Percentiles rank a stretch among this genome's conserved stretches.
These are phyloP conservation scores for Chiridota heheva DNA, from an alignment of 35 echinoderm and acorn worm genomes.

Conservation along the genomic window DNA sequence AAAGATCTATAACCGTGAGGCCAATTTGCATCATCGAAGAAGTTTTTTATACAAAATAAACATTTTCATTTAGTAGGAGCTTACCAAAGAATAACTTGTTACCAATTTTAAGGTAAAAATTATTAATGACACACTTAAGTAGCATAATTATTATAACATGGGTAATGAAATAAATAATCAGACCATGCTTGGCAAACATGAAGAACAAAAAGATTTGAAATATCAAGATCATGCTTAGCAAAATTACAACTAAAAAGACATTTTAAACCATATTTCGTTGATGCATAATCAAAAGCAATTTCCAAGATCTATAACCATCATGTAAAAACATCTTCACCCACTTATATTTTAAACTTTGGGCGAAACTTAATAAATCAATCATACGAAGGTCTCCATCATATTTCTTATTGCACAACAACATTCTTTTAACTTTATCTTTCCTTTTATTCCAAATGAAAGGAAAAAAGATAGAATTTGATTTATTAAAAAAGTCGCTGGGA, in stretches of 20 bases:
- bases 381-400: neutral
- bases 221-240: neutral
- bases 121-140: no score
- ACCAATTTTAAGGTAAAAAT: no score
- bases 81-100: no score
- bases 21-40: no score
- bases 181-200: neutral
- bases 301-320: constrained; percentile 16
- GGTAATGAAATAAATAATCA: no score
- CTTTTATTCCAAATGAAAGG: neutral
- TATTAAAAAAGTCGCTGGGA: neutral
- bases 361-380: neutral
- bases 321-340: neutral
- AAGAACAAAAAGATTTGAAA: neutral
- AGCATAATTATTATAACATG: no score
- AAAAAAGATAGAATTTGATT: neutral
- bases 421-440: neutral
- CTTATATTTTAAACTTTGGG: neutral
- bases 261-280: neutral
- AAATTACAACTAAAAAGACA: neutral
- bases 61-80: no score
- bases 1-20: no score
- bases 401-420: neutral
- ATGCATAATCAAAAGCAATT: neutral
- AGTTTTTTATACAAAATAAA: no score